Evolutionary conservation across 2,797 vertebrate genomes (phyloP), one percentile per base, ranked within the genome.

Genomic region (Bryconaethiops microstoma): DNA sequence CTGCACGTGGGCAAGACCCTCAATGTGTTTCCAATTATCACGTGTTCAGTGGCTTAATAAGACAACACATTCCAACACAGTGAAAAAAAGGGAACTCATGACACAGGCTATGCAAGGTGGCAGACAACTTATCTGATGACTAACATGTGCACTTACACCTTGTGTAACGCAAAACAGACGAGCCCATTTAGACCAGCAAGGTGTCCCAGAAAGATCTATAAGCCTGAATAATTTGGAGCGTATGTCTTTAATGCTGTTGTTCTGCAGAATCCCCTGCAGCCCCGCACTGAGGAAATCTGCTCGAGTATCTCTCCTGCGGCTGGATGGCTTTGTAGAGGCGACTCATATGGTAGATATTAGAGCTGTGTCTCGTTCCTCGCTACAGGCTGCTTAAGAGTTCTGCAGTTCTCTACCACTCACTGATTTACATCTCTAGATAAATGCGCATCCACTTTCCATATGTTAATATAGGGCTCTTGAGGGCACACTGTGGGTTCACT

Each of bases 21-120:
- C 77, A 85, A 81, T 73, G 73, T 88, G 83, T 73, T 88, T 88
- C 72, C 57, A 85, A 86, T 89, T 86, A 84, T 68, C 83, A 55
- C 76, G 54, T 29, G 29, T 68, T 78, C 74, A 62, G 76, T 75
- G 84, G 76, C 64, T 79, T 60, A 76, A 81, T 75, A 81, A 87
- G 71, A 85, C 71, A 81, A 72, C 62, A 68, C 82, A 85, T 83
- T 85, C 79, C 79, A 77, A 17, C 62, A 4, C 19, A 40, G 14
- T 21, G 42, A 25, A 71, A 70, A 59, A 65, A 71, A 74, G 59
- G 9, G 55, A 52, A 71, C 65, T 83, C 52, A 79, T 73, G 80
- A 77, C 80, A 78, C 71, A 63, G 70, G 71, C 71, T 74, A 67
- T 7, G 40, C 40, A 74, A 81, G 52, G 74, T 65, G 63, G 64